Percentiles rank a stretch among this genome's conserved stretches.
Evolutionary conservation across 2,113 vertebrate genomes (phyloP).

Genomic region (Malurus elegans): DNA sequence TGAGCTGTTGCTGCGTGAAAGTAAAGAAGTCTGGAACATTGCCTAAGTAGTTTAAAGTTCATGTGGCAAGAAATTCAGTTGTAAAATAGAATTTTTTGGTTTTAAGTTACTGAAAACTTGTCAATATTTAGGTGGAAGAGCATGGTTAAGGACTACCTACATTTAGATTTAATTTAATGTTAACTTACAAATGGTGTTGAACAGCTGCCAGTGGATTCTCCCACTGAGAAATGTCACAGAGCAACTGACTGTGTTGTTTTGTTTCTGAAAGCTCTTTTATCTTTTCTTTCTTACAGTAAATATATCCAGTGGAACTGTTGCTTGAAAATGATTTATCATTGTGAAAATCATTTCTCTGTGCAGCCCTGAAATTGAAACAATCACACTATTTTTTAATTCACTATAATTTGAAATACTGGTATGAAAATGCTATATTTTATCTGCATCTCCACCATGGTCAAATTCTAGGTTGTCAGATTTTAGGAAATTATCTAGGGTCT

Average conservation of each 20-base stretch:
- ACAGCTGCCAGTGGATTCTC: not conserved
- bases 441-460: accelerated
- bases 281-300: not conserved
- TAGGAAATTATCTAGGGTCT: not conserved
- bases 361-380: not conserved
- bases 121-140: not conserved
- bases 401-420: not conserved
- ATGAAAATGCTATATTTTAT: not conserved
- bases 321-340: not conserved
- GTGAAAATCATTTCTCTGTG: not conserved
- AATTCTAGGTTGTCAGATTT: not conserved
- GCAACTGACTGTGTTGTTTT: not conserved
- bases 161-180: not conserved
- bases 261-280: not conserved
- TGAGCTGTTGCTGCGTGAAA: not conserved
- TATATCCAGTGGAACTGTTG: not conserved
- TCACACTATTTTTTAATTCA: not conserved
- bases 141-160: not conserved
- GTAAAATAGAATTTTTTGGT: not conserved
- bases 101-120: not conserved
- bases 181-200: not conserved
- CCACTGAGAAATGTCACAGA: not conserved
- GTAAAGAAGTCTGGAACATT: not conserved
- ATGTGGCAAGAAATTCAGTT: not conserved
- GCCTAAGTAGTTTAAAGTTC: not conserved